phyloP scores from a whole-genome alignment of 2,797 vertebrate species.

The Harpagifer antarcticus region DNA sequence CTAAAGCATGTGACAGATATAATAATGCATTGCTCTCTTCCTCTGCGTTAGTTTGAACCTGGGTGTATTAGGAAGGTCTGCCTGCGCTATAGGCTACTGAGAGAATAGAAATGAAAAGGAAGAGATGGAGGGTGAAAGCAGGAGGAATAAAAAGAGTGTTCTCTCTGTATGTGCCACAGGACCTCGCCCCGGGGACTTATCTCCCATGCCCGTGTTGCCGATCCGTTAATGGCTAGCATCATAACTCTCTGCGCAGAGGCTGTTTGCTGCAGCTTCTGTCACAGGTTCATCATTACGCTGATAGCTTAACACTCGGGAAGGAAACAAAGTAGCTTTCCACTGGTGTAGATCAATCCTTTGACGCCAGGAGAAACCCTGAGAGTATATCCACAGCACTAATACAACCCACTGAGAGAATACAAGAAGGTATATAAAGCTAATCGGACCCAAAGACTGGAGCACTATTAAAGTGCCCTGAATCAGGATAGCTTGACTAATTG shows the following conservation, averaged over 20 bases:
- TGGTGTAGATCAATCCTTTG: constrained; percentile 73
- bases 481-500: constrained; percentile 7
- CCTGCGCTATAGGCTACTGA: constrained; percentile 17
- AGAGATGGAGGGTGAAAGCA: constrained; percentile 44
- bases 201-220: constrained; percentile 65
- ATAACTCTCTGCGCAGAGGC: constrained; percentile 75
- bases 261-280: constrained; percentile 75
- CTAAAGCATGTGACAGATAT: constrained; percentile 17
- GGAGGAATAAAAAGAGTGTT: constrained; percentile 50
- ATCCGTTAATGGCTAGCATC: constrained; percentile 75
- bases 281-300: constrained; percentile 84
- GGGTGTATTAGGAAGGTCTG: constrained; percentile 9
- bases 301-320: constrained; percentile 79
- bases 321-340: constrained; percentile 76
- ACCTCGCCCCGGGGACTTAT: constrained; percentile 74
- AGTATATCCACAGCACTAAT: constrained; percentile 56
- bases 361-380: constrained; percentile 49
- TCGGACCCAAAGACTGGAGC: constrained; percentile 20
- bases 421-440: constrained; percentile 35
- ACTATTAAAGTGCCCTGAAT: constrained; percentile 33
- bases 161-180: constrained; percentile 61
- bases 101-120: constrained; percentile 37
- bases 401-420: constrained; percentile 43
- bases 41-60: constrained; percentile 3
- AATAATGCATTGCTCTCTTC: constrained; percentile 14